A percentile compares a stretch with the other conserved stretches of the same genome.
phyloP scores from a whole-genome alignment of 1,140 invertebrate species.

The Triops longicaudatus region DNA sequence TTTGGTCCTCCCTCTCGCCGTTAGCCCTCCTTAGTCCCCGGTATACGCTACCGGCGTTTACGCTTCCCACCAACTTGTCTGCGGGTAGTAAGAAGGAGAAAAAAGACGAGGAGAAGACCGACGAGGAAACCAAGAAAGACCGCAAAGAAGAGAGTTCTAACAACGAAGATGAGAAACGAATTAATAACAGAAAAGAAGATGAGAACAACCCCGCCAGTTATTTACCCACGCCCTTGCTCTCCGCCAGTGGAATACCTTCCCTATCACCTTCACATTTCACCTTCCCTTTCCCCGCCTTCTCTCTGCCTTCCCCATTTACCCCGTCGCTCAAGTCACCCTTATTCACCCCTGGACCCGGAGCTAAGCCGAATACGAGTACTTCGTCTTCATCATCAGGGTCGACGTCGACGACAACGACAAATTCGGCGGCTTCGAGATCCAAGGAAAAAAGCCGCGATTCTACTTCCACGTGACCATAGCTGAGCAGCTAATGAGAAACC shows the following conservation, averaged over 20 bases:
- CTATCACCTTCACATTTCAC: constrained; percentile 26
- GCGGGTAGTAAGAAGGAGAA: not conserved
- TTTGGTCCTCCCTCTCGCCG: constrained; percentile 29
- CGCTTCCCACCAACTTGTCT: not conserved
- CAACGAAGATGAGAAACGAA: constrained; percentile 3
- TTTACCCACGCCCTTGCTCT: constrained; percentile 22
- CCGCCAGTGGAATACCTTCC: constrained; percentile 19
- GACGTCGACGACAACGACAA: not conserved
- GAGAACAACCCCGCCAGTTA: not conserved
- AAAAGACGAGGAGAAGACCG: constrained; percentile 6
- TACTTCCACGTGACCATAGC: not conserved
- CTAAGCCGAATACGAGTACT: not conserved
- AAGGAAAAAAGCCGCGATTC: not conserved
- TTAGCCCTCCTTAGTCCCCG: constrained; percentile 27
- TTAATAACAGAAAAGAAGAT: constrained; percentile 1
- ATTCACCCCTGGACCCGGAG: constrained; percentile 22
- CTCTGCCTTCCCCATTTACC: constrained; percentile 18
- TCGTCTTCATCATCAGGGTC: not conserved
- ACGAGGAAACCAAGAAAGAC: constrained; percentile 18
- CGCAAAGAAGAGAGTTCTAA: not conserved
- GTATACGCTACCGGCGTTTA: constrained; percentile 16
- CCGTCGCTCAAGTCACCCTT: constrained; percentile 22
- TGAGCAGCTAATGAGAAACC: not conserved
- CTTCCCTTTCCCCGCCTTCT: constrained; percentile 24
- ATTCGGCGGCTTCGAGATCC: not conserved